These are phyloP conservation scores for Paratilapia polleni DNA, from an alignment of 2,113 vertebrate species.

Conservation along the genomic window DNA sequence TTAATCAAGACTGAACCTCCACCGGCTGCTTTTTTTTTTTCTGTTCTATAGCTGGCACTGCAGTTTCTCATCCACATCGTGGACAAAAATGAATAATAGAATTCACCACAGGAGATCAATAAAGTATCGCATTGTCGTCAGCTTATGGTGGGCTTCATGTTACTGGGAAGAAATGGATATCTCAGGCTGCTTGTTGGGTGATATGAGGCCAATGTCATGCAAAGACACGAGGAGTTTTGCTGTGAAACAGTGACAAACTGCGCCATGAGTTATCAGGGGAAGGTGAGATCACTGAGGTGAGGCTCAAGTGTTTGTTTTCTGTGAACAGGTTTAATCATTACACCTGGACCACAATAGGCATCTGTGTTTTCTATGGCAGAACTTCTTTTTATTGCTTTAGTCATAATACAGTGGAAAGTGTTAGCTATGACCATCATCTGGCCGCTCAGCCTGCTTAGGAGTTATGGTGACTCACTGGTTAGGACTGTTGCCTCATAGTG, in stretches of 20 bases:
- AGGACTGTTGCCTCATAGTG: not conserved
- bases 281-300: not conserved
- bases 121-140: slow-evolving; percentile 27
- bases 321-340: not conserved
- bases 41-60: slow-evolving; percentile 13
- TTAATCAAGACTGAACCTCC: slow-evolving; percentile 8
- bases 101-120: slow-evolving; percentile 40
- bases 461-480: too few species aligned
- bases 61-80: not conserved
- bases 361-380: not conserved
- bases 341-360: not conserved
- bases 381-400: not conserved
- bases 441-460: too few species aligned
- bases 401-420: not conserved
- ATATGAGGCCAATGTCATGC: slow-evolving; percentile 39
- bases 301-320: not conserved
- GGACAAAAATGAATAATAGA: not conserved
- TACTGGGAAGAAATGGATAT: slow-evolving; percentile 20
- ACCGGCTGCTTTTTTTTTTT: not conserved
- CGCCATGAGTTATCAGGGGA: not conserved
- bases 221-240: not conserved
- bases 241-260: not conserved
- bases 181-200: not conserved
- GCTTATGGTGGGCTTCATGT: slow-evolving; percentile 24
- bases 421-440: not conserved